Evolutionary conservation across 2,113 vertebrate genomes (phyloP).

Genomic region (Pangasianodon gigas): DNA sequence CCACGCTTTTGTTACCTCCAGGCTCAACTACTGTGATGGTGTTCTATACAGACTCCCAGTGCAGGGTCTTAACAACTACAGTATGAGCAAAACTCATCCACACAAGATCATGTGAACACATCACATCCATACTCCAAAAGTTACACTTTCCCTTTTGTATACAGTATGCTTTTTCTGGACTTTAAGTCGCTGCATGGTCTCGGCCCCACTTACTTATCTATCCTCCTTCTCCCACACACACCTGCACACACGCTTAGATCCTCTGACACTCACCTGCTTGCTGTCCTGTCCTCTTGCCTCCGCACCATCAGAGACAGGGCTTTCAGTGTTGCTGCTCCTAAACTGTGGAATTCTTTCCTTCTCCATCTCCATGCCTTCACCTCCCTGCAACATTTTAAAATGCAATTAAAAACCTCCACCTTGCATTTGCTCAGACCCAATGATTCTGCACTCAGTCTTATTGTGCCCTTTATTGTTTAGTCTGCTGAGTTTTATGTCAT

Average conservation of each 20-base stretch:
- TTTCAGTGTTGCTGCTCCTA: neutral
- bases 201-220: neutral
- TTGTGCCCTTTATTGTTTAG: neutral
- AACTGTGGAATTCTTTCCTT: neutral
- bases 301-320: neutral
- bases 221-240: constrained; percentile 8
- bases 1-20: neutral
- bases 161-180: neutral
- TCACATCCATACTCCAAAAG: neutral
- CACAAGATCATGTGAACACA: neutral
- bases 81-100: neutral
- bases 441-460: neutral
- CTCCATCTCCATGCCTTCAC: neutral
- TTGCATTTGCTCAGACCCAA: neutral
- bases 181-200: neutral
- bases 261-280: constrained; percentile 22
- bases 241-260: neutral
- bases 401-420: neutral
- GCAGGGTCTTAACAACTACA: neutral
- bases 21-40: neutral
- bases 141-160: neutral
- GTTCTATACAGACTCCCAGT: neutral
- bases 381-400: neutral
- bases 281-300: neutral
- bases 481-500: neutral